phyloP scores from a whole-genome alignment of 2,113 vertebrate species.

The Myiozetetes cayanensis region DNA sequence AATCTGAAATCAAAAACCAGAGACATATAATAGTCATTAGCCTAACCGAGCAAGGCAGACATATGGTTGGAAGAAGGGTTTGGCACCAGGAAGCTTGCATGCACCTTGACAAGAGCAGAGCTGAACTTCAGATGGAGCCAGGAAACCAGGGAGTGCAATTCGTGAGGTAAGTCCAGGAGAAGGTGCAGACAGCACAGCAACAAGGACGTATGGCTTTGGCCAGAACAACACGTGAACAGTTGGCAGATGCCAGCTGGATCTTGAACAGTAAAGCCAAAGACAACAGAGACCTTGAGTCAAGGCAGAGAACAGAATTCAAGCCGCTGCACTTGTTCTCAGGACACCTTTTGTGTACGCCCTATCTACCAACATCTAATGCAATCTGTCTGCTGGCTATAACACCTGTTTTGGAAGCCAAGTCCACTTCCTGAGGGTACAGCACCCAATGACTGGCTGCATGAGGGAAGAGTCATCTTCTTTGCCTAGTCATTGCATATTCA shows the following conservation, averaged over 20 bases:
- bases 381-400: neutral
- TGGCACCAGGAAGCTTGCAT: neutral
- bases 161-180: neutral
- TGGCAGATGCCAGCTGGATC: neutral
- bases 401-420: neutral
- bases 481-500: neutral
- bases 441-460: neutral
- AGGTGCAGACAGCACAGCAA: neutral
- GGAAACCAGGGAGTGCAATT: neutral
- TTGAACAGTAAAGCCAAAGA: neutral
- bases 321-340: neutral
- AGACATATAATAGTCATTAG: conserved; percentile 10
- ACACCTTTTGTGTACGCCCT: neutral
- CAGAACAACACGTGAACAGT: neutral
- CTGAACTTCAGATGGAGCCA: neutral
- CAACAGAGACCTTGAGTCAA: neutral
- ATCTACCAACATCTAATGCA: neutral
- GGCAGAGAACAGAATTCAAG: neutral
- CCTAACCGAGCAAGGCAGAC: neutral
- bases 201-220: neutral
- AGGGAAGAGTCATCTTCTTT: neutral
- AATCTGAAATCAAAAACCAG: conserved; percentile 22
- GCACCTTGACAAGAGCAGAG: neutral
- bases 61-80: neutral
- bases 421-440: neutral